Conservation (phyloP, 2,797 vertebrate species). For the Coranthus polyacanthus region DNA sequence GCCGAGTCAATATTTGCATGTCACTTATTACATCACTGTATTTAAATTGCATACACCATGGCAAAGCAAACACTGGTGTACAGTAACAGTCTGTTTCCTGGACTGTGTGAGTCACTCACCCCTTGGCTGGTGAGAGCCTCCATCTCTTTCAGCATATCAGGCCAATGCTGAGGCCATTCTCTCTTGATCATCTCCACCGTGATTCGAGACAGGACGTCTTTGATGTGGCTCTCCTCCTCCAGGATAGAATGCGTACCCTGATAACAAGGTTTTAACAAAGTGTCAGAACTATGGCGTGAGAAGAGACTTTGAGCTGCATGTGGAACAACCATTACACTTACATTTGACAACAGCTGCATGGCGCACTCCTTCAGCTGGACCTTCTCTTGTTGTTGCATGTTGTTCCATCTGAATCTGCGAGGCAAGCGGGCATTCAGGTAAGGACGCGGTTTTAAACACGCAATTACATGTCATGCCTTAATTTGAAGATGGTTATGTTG, state of each 20-base stretch:
- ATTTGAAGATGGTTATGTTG: background rate
- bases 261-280: conserved; percentile 17
- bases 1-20: conserved; percentile 44
- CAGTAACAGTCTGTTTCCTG: background rate
- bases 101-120: conserved; percentile 79
- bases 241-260: conserved; percentile 94
- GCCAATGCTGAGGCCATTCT: conserved; percentile 99
- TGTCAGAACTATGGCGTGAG: background rate
- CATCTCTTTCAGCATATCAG: conserved; percentile 96
- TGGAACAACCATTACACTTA: conserved; percentile 75
- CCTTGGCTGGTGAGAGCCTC: conserved; percentile 91
- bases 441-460: background rate
- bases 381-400: conserved; percentile 93
- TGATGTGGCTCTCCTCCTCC: conserved; percentile 96
- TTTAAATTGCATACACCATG: conserved; percentile 8
- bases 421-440: background rate
- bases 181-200: conserved; percentile 98
- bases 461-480: background rate
- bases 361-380: conserved; percentile 94
- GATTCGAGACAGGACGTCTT: conserved; percentile 95
- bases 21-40: conserved; percentile 16
- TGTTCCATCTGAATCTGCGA: conserved; percentile 94
- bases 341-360: conserved; percentile 92
- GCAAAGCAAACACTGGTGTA: conserved; percentile 3
- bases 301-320: background rate